These are phyloP conservation scores for Siniperca chuatsi DNA, from an alignment of 2,113 vertebrate species.

Conservation along the genomic window DNA sequence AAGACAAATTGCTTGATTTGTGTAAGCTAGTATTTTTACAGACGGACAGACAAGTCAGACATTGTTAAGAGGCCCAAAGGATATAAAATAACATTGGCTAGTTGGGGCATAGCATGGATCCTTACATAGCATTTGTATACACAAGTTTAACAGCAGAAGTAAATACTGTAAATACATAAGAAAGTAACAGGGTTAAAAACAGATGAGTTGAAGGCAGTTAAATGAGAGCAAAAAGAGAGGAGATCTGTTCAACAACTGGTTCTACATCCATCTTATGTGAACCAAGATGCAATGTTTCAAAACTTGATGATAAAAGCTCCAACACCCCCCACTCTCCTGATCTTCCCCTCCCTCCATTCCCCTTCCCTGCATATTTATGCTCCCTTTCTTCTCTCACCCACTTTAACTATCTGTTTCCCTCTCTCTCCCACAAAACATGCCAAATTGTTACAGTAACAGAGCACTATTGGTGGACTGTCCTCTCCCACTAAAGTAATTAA, in stretches of 20 bases:
- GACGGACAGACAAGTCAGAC: no score
- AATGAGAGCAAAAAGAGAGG: not conserved
- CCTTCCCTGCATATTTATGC: not conserved
- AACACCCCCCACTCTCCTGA: slow-evolving; percentile 20
- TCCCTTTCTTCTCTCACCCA: not conserved
- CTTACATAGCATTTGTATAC: not conserved
- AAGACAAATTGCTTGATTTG: not conserved
- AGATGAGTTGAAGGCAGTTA: not conserved
- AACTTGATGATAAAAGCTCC: slow-evolving; percentile 38
- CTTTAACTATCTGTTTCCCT: not conserved
- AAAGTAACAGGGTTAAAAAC: not conserved
- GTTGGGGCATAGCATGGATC: not conserved
- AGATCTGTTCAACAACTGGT: slow-evolving; percentile 36
- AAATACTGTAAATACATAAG: not conserved
- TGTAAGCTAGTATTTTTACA: not conserved
- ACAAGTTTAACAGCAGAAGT: not conserved
- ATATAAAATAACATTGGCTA: no score
- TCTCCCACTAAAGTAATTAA: slow-evolving; percentile 47
- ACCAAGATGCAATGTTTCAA: slow-evolving; percentile 56
- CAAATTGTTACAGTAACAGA: slow-evolving; percentile 34
- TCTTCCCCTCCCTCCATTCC: not conserved
- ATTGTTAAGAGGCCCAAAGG: no score
- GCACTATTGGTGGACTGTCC: slow-evolving; percentile 14
- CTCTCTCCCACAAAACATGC: slow-evolving; percentile 2
- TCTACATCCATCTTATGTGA: slow-evolving; percentile 34